These are phyloP conservation scores for Papilio glaucus DNA, from an alignment of 1,140 invertebrate genomes.

Conservation along the genomic window DNA sequence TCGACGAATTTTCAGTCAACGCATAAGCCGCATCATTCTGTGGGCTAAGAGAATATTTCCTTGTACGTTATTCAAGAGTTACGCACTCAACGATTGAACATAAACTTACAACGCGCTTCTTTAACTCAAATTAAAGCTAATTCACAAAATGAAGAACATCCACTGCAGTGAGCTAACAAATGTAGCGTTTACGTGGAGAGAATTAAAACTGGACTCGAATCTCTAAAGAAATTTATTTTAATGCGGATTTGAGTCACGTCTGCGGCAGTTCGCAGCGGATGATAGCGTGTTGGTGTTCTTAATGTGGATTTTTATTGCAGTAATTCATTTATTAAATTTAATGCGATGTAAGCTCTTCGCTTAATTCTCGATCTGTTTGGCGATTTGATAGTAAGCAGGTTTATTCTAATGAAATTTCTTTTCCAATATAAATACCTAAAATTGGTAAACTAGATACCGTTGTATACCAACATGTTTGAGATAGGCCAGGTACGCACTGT, in stretches of 20 bases:
- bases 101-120: background rate
- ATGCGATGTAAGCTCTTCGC: background rate
- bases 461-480: background rate
- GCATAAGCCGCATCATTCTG: no score
- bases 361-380: background rate
- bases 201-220: constrained; percentile 3
- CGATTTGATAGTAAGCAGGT: background rate
- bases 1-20: no score
- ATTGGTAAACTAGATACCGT: background rate
- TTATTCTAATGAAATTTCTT: background rate
- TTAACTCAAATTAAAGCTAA: constrained; percentile 12
- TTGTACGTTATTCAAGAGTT: no score
- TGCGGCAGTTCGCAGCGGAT: background rate
- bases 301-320: background rate
- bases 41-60: no score
- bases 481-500: background rate
- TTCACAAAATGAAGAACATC: background rate
- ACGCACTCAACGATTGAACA: background rate
- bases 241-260: constrained; percentile 15
- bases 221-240: constrained; percentile 21
- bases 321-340: background rate
- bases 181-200: background rate
- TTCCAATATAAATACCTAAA: background rate
- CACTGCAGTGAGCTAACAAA: constrained; percentile 3
- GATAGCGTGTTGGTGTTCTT: constrained; percentile 6